Base-by-base conservation (phyloP, 2,113 vertebrate species). In the Misgurnus anguillicaudatus region DNA sequence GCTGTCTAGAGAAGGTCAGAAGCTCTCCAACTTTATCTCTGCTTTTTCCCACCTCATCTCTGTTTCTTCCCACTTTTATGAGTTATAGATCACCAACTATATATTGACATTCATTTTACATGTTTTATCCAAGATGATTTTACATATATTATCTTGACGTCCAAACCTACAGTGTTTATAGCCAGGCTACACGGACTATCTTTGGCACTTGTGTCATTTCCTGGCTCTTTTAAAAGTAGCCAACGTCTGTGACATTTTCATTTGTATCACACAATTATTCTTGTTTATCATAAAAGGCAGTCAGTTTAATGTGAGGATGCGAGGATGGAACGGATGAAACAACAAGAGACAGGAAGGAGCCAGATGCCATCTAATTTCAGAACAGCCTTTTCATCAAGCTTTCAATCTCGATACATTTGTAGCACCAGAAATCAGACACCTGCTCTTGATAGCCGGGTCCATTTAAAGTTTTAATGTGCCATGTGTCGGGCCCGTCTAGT, bases 1-100 rank as follows among this genome's bases (percentile, higher is more conserved):
- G 97, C 79, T 96, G 94, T 83, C 89, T 99, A 90, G 98, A 99
- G 91, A 96, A 98, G 94, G 98, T 99, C 85, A 93, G 95, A 91
- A 45, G 61, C 57, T 51, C 69, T 74, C 19, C 24, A 3, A 45
- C 45, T 39, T 9, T 31, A 24, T 72, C 21, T 77, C 53, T 11
- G 10, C 39, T 24, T 24, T 14, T 9, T 24, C 3, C 36, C 21
- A 8, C 21, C 14, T 41, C 64, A 57, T 45, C 5, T 19, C n/a
- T 19, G 17, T 57, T 19, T n/a, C n/a, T n/a, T n/a, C n/a, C n/a
- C n/a, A n/a, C n/a, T n/a, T n/a, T n/a, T n/a, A n/a, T n/a, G n/a
- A n/a, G n/a, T n/a, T n/a, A n/a, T n/a, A n/a, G n/a, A n/a, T n/a
- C n/a, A n/a, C n/a, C n/a, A n/a, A 45, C 42, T 45, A 9, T 45